Evolutionary conservation across 1,140 invertebrate genomes (phyloP), one percentile per base, ranked within the genome.

Genomic region (Ericerus pela): DNA sequence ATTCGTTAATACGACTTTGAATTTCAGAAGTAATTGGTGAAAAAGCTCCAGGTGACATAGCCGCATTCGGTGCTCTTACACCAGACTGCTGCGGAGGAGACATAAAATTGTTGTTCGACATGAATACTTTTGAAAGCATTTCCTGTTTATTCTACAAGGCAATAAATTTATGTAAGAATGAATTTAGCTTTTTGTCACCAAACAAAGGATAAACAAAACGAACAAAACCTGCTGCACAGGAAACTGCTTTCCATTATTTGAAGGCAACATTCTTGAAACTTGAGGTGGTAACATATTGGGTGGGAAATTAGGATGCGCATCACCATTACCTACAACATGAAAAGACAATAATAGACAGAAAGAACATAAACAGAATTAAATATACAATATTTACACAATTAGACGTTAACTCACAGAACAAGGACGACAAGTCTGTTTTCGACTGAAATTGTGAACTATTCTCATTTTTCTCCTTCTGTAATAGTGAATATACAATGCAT

Each of bases 1-100:
- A 63, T 63, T 68, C 73, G 31, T 71, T 73, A 11, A 79, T 68
- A 62, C 79, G 71, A 60, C 71, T 69, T 59, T 75, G 73, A 56
- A 76, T 65, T 27, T 77, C 75, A 12, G 68, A 66, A n/a, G 76
- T 16, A 22, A 47, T 3, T 10, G 22, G 20, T 10, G 4, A 24
- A 20, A 47, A 14, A 22, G 41, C 22, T 14, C 10, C 18, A 24
- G 4, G 11, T 10, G 8, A 10, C 14, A 24, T 10, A 5, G 20
- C 20, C 4, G 6, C 41, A 22, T 24, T 47, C 2, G 41, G 16
- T 24, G 41, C 20, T 47, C 41, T 18, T 24, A 24, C 41, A 24
- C 26, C 26, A 5, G 41, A 47, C 12, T 18, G 41, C 10, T 18
- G 41, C 22, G 41, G 41, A n/a, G n/a, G n/a, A n/a, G n/a, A n/a